Conservation (phyloP, 2,113 vertebrate genomes). For the Scomber japonicus region DNA sequence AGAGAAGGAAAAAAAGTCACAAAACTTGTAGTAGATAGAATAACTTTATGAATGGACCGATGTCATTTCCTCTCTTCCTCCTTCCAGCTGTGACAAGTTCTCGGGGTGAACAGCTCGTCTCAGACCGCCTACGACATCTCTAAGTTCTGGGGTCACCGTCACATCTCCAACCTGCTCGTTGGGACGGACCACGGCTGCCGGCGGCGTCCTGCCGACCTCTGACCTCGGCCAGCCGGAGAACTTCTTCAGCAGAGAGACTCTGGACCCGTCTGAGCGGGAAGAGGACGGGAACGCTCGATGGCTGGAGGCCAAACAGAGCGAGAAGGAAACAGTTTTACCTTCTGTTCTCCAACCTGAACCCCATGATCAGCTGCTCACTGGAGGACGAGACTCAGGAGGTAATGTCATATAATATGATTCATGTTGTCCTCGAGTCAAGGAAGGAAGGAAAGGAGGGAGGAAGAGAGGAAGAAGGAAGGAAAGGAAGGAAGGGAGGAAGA, state of each 20-base stretch:
- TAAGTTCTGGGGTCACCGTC: slow-evolving; percentile 94
- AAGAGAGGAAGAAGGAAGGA: too few relatives aligned
- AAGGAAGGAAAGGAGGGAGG: too few relatives aligned
- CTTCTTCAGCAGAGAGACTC: slow-evolving; percentile 90
- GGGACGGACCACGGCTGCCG: slow-evolving; percentile 65
- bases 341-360: slow-evolving; percentile 90
- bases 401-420: too few relatives aligned
- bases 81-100: slow-evolving; percentile 87
- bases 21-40: too few relatives aligned
- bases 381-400: slow-evolving; percentile 41
- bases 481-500: too few relatives aligned
- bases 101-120: slow-evolving; percentile 86
- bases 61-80: too few relatives aligned
- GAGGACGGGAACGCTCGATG: slow-evolving; percentile 86
- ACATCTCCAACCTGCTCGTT: slow-evolving; percentile 87
- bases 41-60: too few relatives aligned
- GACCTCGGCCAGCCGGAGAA: slow-evolving; percentile 80
- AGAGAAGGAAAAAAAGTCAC: too few relatives aligned
- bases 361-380: slow-evolving; percentile 84
- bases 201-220: slow-evolving; percentile 65
- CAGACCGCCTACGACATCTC: slow-evolving; percentile 94
- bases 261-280: slow-evolving; percentile 91
- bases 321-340: slow-evolving; percentile 87
- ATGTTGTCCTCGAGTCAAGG: too few relatives aligned
- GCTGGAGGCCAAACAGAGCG: slow-evolving; percentile 85